phyloP scores from a whole-genome alignment of 2,113 vertebrate genomes.

The Aegithalos caudatus region DNA sequence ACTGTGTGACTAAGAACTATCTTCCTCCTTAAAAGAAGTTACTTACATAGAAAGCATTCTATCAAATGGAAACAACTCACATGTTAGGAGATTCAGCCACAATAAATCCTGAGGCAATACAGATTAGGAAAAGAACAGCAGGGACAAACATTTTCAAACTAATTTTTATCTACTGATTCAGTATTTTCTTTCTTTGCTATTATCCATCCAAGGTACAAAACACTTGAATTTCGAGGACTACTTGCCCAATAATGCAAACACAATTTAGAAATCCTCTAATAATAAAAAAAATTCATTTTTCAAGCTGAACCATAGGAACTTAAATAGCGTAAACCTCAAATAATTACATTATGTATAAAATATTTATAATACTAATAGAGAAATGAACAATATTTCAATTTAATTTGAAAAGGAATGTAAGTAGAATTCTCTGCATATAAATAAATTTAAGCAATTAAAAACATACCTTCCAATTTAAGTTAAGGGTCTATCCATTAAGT shows the following conservation, averaged over 20 bases:
- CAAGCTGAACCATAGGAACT: not conserved
- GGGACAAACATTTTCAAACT: not conserved
- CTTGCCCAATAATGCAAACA: not conserved
- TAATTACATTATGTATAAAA: not conserved
- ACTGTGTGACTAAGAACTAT: accelerated
- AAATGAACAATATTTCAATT: not conserved
- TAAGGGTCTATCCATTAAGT: not conserved
- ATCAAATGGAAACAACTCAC: not conserved
- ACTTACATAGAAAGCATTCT: not conserved
- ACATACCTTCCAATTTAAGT: not conserved
- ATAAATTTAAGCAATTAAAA: not conserved
- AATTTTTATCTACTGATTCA: not conserved
- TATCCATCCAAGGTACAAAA: not conserved
- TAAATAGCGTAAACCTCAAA: not conserved
- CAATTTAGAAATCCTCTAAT: not conserved
- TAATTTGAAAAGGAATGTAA: not conserved
- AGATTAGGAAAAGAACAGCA: not conserved
- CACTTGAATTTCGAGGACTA: not conserved
- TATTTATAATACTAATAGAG: not conserved
- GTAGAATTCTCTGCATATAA: not conserved
- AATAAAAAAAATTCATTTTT: not conserved
- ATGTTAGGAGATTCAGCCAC: not conserved
- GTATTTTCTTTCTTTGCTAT: not conserved
- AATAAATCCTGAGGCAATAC: not conserved
- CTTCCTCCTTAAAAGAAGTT: not conserved